Percentiles rank a stretch among this genome's conserved stretches.
Conservation (phyloP, 2,888 invertebrate genomes). For the Malthinus flaveolus region DNA sequence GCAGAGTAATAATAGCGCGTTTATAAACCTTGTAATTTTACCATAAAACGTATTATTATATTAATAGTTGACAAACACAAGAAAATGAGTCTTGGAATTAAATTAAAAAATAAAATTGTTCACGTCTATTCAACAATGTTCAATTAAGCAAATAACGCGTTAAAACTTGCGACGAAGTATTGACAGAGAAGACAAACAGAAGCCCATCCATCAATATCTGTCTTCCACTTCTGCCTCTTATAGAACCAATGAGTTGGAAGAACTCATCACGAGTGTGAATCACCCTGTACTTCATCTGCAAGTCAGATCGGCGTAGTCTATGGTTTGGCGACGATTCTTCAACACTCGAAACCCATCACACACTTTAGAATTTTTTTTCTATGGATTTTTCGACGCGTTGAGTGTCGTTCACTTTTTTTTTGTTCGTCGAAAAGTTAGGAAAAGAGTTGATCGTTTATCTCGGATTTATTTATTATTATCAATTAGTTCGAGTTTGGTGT, state of each 20-base stretch:
- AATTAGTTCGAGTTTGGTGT: slow-evolving; percentile 8
- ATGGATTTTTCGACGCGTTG: not conserved
- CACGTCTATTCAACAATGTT: not conserved
- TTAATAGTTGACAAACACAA: slow-evolving; percentile 36
- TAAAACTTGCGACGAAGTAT: slow-evolving; percentile 37
- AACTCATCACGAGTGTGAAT: slow-evolving; percentile 49
- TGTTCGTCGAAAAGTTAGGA: not conserved
- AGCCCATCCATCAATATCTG: slow-evolving; percentile 42
- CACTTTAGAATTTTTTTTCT: slow-evolving; percentile 34
- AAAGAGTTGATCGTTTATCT: not conserved
- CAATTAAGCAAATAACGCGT: slow-evolving; percentile 13
- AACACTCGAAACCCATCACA: slow-evolving; percentile 39
- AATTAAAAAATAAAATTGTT: not conserved
- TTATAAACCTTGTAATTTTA: slow-evolving; percentile 25
- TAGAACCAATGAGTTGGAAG: slow-evolving; percentile 48
- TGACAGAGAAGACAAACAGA: slow-evolving; percentile 36
- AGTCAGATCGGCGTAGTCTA: slow-evolving; percentile 41
- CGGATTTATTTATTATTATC: not conserved
- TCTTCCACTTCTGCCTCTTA: slow-evolving; percentile 37
- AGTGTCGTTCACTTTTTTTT: not conserved
- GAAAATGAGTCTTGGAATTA: slow-evolving; percentile 1
- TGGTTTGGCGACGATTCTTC: slow-evolving; percentile 40
- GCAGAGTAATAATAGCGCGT: not conserved
- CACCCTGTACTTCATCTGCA: slow-evolving; percentile 49
- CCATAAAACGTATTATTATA: slow-evolving; percentile 32